phyloP scores from a whole-genome alignment of 2,797 vertebrate genomes.

The Scolopax bukidnonensis region DNA sequence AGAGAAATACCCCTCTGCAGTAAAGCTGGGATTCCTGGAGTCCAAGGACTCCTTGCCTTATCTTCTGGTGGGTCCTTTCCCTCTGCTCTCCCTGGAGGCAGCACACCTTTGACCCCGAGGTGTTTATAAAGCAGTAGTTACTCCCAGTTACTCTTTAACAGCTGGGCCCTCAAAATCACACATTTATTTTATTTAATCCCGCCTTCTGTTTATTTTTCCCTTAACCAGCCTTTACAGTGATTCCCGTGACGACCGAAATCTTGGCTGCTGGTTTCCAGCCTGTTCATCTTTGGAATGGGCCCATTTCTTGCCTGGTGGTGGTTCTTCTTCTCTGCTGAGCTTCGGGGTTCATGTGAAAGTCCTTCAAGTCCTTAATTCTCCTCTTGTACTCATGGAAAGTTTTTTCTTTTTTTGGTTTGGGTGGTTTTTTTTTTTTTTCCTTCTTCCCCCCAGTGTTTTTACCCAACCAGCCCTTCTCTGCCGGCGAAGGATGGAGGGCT shows the following conservation, averaged over 20 bases:
- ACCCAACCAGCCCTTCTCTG: neutral
- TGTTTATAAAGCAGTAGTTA: slow-evolving; percentile 21
- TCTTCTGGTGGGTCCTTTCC: neutral
- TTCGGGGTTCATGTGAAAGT: neutral
- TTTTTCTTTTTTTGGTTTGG: too few species aligned
- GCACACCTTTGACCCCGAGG: slow-evolving; percentile 41
- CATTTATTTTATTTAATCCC: slow-evolving; percentile 15
- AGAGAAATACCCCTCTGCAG: rapidly evolving
- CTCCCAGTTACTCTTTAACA: slow-evolving; percentile 61
- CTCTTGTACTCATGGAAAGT: neutral
- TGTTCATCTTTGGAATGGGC: neutral
- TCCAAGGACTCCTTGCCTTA: neutral
- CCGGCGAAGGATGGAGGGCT: neutral
- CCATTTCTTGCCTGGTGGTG: neutral
- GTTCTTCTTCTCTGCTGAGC: neutral
- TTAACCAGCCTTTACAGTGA: neutral
- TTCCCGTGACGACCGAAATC: neutral
- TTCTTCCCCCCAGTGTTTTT: neutral
- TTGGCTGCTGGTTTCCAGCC: neutral
- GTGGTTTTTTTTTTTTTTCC: too few species aligned
- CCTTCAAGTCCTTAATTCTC: neutral
- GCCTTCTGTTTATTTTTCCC: neutral
- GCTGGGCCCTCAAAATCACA: neutral
- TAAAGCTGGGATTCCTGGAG: neutral
- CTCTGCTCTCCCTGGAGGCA: neutral